Percentiles rank a stretch among this genome's conserved stretches.
Conservation (phyloP, 2,888 invertebrate genomes). For the Amiota communis region DNA sequence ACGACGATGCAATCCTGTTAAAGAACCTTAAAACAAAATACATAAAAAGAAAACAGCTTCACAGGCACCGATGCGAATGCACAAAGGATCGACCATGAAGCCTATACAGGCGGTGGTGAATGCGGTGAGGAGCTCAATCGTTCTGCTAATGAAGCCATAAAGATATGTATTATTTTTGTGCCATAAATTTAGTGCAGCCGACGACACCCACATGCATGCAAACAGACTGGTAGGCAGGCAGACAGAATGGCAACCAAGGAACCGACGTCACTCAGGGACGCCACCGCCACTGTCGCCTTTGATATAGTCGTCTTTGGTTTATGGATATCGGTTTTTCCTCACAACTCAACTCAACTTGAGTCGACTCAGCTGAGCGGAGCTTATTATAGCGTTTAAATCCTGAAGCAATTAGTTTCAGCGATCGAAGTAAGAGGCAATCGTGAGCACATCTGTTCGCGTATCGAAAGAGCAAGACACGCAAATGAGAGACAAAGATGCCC, state of each 20-base stretch:
- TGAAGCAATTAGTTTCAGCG: too few relatives aligned
- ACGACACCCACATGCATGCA: conserved; percentile 17
- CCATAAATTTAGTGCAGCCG: conserved; percentile 53
- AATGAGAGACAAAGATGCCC: too few relatives aligned
- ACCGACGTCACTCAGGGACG: too few relatives aligned
- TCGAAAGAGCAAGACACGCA: too few relatives aligned
- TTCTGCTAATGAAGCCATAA: conserved; percentile 72
- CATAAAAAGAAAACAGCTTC: background rate
- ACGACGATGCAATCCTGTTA: conserved; percentile 13
- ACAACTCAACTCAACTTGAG: too few relatives aligned
- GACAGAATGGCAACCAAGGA: background rate
- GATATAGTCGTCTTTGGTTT: too few relatives aligned
- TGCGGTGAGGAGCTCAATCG: conserved; percentile 35
- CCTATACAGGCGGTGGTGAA: background rate
- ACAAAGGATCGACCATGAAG: conserved; percentile 37
- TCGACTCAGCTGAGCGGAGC: conserved; percentile 38
- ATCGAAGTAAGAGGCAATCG: too few relatives aligned
- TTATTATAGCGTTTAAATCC: too few relatives aligned
- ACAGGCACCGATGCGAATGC: conserved; percentile 64
- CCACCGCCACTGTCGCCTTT: too few relatives aligned
- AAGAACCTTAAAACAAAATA: too few relatives aligned
- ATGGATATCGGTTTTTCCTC: too few relatives aligned
- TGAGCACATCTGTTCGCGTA: too few relatives aligned
- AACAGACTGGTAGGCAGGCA: background rate
- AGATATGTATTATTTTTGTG: conserved; percentile 65